Conservation (phyloP, 1,140 invertebrate genomes). For the Wasmannia auropunctata region DNA sequence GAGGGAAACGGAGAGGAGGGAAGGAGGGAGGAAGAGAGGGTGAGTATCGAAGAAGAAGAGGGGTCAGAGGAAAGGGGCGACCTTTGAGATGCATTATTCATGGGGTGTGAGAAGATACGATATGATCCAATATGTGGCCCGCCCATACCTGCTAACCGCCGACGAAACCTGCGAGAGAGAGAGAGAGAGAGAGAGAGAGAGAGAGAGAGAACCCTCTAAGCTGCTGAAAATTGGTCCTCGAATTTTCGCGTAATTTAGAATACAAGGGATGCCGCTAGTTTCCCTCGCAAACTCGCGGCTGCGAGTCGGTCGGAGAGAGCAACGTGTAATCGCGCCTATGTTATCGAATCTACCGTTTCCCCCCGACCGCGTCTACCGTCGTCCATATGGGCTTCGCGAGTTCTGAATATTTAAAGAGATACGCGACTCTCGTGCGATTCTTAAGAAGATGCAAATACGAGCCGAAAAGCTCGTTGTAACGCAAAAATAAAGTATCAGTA, state of each 20-base stretch:
- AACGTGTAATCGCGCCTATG: constrained; percentile 31
- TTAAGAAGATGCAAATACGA: constrained; percentile 43
- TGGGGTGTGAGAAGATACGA: constrained; percentile 84
- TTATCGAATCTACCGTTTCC: constrained; percentile 45
- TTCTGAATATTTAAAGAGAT: constrained; percentile 49
- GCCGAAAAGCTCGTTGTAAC: not conserved
- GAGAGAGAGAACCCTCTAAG: constrained; percentile 79
- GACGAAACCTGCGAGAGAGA: constrained; percentile 58
- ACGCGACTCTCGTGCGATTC: constrained; percentile 18
- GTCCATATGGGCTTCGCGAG: constrained; percentile 33
- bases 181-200: not conserved
- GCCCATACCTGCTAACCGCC: constrained; percentile 68
- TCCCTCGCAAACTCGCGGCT: constrained; percentile 22
- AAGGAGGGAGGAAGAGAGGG: constrained; percentile 33
- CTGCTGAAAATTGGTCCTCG: constrained; percentile 83
- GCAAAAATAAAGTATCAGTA: not conserved
- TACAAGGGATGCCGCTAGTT: constrained; percentile 44
- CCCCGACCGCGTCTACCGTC: not conserved
- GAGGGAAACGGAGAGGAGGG: constrained; percentile 12
- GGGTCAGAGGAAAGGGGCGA: constrained; percentile 67
- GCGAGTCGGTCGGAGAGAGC: constrained; percentile 13
- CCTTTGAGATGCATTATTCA: constrained; percentile 85
- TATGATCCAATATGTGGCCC: constrained; percentile 85
- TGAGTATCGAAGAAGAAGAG: constrained; percentile 59
- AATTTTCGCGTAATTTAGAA: constrained; percentile 83